Evolutionary conservation across 2,113 vertebrate genomes (phyloP).

Genomic region (Lepus timidus): DNA sequence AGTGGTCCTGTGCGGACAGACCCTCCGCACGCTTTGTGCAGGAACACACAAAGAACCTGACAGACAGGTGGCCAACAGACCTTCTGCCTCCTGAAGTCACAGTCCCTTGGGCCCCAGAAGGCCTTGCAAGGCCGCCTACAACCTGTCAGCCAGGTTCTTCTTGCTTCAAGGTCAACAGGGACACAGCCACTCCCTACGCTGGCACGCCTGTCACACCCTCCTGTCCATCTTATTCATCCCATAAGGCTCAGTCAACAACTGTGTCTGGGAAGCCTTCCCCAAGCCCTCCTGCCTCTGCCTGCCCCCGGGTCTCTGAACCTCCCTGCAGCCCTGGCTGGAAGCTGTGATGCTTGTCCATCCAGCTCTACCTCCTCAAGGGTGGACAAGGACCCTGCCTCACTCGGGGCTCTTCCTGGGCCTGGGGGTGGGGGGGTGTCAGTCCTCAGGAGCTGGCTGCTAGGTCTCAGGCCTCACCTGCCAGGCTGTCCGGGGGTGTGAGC

Average conservation of each 20-base stretch:
- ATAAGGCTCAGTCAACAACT: neutral
- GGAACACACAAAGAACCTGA: neutral
- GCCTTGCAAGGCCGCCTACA: neutral
- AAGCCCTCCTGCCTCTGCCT: neutral
- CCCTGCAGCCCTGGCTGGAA: neutral
- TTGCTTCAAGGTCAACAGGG: neutral
- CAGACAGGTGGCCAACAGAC: neutral
- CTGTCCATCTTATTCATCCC: neutral
- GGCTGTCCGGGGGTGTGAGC: constrained; percentile 88
- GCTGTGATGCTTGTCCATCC: neutral
- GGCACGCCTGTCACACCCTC: neutral
- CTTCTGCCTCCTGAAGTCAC: neutral
- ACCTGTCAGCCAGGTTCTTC: neutral
- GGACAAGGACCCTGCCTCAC: neutral
- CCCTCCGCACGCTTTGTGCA: neutral
- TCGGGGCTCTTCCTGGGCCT: neutral
- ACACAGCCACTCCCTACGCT: neutral
- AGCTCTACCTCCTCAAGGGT: neutral
- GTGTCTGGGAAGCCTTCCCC: neutral
- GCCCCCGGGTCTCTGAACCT: neutral
- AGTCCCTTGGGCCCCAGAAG: neutral
- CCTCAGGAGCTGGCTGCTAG: neutral
- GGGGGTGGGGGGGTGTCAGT: accelerated
- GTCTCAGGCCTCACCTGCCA: constrained; percentile 81
- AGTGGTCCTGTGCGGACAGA: neutral